phyloP scores from a whole-genome alignment of 2,888 invertebrate species.

The Thysanoteuthis rhombus region DNA sequence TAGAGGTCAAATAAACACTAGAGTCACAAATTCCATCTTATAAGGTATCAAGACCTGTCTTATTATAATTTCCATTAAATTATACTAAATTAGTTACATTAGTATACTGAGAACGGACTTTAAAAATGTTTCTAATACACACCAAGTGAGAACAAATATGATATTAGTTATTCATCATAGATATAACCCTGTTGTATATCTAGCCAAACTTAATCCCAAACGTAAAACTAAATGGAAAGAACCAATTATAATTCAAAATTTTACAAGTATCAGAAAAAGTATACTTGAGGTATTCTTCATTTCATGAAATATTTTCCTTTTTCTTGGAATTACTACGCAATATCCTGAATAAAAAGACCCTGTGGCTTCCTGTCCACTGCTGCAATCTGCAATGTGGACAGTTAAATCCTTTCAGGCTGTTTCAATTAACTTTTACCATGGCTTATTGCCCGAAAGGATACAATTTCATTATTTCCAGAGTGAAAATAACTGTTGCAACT shows the following conservation, averaged over 20 bases:
- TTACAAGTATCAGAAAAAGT: background rate
- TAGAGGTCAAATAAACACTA: no score
- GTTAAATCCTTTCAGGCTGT: background rate
- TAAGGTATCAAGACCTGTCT: no score
- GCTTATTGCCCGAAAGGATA: background rate
- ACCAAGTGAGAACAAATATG: no score
- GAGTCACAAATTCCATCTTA: no score
- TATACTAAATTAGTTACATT: no score
- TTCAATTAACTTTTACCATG: background rate
- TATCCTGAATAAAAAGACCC: background rate
- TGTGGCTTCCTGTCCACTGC: background rate
- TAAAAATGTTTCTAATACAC: no score
- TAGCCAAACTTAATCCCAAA: no score
- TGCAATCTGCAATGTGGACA: background rate
- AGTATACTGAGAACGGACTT: no score
- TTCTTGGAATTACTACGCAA: background rate
- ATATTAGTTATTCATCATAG: no score
- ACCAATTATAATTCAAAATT: background rate
- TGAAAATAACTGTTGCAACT: background rate
- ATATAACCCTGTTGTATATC: no score
- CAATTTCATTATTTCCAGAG: background rate
- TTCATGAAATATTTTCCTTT: background rate
- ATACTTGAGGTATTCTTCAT: background rate
- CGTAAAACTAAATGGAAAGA: background rate
- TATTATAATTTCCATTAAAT: no score